phyloP scores from a whole-genome alignment of 2,888 invertebrate genomes.

The Liposcelis brunnea region DNA sequence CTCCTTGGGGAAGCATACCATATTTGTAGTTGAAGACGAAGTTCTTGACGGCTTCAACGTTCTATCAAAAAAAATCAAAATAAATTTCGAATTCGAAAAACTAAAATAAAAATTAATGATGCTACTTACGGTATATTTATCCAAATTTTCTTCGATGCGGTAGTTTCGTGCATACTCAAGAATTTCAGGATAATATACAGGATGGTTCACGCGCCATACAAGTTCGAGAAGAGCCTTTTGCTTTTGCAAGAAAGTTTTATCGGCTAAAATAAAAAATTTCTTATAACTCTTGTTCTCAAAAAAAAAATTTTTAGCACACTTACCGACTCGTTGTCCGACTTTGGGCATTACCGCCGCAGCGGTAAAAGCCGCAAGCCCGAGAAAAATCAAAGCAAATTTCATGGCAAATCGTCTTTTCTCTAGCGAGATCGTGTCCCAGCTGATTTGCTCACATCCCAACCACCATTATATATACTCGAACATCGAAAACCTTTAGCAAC shows the following conservation, averaged over 20 bases:
- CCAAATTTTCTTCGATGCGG: slow-evolving; percentile 37
- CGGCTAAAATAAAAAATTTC: not conserved
- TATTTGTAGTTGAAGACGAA: slow-evolving; percentile 35
- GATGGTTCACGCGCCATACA: slow-evolving; percentile 34
- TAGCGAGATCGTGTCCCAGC: too few relatives aligned
- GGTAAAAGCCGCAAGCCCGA: slow-evolving; percentile 1
- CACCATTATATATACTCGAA: too few relatives aligned
- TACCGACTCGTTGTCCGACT: not conserved
- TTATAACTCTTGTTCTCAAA: not conserved
- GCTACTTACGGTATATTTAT: slow-evolving; percentile 31
- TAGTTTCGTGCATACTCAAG: slow-evolving; percentile 38
- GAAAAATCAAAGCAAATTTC: not conserved
- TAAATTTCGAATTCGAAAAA: too few relatives aligned
- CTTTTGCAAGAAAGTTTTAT: not conserved
- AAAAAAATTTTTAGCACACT: not conserved
- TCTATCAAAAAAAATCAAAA: slow-evolving; percentile 24
- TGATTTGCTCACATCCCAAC: too few relatives aligned
- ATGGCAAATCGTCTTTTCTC: not conserved
- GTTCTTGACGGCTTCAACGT: slow-evolving; percentile 36
- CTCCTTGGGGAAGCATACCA: slow-evolving; percentile 37
- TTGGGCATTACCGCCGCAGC: not conserved
- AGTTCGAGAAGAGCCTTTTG: slow-evolving; percentile 15
- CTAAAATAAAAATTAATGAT: too few relatives aligned
- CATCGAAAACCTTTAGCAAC: too few relatives aligned
- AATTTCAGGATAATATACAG: slow-evolving; percentile 33